Conservation (phyloP, 2,888 invertebrate genomes). For the Sycophila texana region DNA sequence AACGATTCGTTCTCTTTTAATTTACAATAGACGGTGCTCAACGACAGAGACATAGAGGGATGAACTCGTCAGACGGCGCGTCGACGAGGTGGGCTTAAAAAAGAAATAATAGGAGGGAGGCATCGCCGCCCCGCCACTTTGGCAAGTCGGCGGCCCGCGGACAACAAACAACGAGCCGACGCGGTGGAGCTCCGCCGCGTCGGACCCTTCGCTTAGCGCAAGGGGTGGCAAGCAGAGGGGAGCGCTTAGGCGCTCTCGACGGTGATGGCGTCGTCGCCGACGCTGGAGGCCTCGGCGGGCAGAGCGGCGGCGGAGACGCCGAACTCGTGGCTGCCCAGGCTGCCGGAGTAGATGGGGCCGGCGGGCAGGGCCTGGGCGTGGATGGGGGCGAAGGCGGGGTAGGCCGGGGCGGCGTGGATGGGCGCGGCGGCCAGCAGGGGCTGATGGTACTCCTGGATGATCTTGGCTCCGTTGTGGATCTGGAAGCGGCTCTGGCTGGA, state of each 20-base stretch:
- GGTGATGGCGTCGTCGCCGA: constrained; percentile 62
- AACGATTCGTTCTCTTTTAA: not conserved
- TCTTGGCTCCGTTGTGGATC: constrained; percentile 51
- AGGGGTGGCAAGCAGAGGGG: constrained; percentile 15
- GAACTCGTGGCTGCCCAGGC: no score
- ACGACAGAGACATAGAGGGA: not conserved
- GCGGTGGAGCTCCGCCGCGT: not conserved
- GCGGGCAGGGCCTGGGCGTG: not conserved
- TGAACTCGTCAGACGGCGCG: no score
- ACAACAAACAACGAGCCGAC: no score
- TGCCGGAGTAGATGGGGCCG: constrained; percentile 28
- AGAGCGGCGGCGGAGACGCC: constrained; percentile 23
- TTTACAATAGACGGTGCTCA: not conserved
- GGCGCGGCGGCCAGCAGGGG: constrained; percentile 28
- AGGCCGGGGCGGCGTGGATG: constrained; percentile 31
- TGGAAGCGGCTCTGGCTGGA: constrained; percentile 62
- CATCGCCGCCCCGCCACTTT: not conserved
- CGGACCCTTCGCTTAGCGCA: not conserved
- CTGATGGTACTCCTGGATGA: constrained; percentile 40
- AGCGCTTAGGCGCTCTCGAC: constrained; percentile 61
- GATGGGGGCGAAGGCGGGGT: not conserved
- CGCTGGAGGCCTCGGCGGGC: constrained; percentile 60
- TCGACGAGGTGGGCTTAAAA: not conserved
- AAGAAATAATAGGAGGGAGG: constrained; percentile 1
- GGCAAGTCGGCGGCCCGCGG: not conserved